phyloP scores from a whole-genome alignment of 1,140 invertebrate species.

The Zaprionus lachaisei region DNA sequence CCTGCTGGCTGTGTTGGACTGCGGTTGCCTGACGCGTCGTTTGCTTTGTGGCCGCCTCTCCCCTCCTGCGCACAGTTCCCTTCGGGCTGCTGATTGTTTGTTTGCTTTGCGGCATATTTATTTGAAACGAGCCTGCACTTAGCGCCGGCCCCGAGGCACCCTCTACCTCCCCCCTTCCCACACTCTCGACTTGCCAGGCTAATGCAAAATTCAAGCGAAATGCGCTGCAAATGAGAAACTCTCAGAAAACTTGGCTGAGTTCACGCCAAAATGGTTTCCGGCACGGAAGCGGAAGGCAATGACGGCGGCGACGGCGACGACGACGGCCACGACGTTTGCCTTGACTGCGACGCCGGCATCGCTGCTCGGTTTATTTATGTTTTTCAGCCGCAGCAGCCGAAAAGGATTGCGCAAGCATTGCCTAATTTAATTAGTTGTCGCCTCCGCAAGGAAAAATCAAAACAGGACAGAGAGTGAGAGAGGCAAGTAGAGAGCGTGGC shows the following conservation, averaged over 20 bases:
- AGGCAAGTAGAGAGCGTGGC: slow-evolving; percentile 10
- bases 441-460: slow-evolving; percentile 23
- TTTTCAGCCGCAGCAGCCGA: slow-evolving; percentile 59
- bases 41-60: slow-evolving; percentile 57
- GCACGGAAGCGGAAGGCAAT: slow-evolving; percentile 77
- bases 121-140: slow-evolving; percentile 80
- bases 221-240: slow-evolving; percentile 74
- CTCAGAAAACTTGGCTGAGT: slow-evolving; percentile 49
- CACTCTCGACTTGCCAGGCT: slow-evolving; percentile 27
- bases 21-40: slow-evolving; percentile 73
- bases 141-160: slow-evolving; percentile 35
- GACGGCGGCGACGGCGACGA: slow-evolving; percentile 43
- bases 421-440: slow-evolving; percentile 80
- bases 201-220: slow-evolving; percentile 81
- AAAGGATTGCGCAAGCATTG: slow-evolving; percentile 61
- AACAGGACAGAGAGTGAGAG: slow-evolving; percentile 10
- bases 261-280: slow-evolving; percentile 81
- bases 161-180: not conserved
- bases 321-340: slow-evolving; percentile 23
- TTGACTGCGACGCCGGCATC: slow-evolving; percentile 28
- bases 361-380: slow-evolving; percentile 68
- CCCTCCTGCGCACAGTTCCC: not conserved
- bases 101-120: slow-evolving; percentile 82
- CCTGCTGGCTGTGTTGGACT: slow-evolving; percentile 52
- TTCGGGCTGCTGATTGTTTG: slow-evolving; percentile 65